Base-by-base conservation (phyloP, 2,888 invertebrate genomes). In the Phyllotreta cruciferae region DNA sequence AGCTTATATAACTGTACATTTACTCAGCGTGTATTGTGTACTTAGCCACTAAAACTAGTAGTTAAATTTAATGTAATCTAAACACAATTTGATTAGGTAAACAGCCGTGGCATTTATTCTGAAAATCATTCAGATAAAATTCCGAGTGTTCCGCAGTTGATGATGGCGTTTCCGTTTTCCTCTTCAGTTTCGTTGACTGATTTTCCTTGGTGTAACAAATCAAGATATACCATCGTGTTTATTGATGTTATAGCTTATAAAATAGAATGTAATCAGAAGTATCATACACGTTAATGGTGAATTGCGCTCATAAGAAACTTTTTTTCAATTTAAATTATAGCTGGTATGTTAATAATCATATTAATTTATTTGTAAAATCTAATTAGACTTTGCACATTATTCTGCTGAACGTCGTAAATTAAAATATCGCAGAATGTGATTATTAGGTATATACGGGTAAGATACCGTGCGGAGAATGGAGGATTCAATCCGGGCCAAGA, bases 401-500 rank as follows among this genome's bases (percentile, higher is more conserved):
- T 24, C 24, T 24, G 24, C 24, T 24, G 24, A 24, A 24, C 24
- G 4, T 24, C 24, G 4, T 50, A 50, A 50, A 52, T 56, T 64
- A 55, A 50, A 56, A 63, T 58, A 61, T 41, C 52, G 60, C 68
- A 45, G 57, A 69, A 71, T 69, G 66, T 66, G 70, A 72, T 71
- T 71, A 72, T 73, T 69, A 71, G 70, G 62, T 66, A 66, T 50
- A 50, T 24, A 24, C 9, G 50, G 36, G 50, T 50, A 10, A 50
- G 50, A 50, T 36, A n/a, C 50, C 34, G 4, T 5, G 50, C 47
- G 36, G 62, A 68, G 70, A 66, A 68, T 63, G 71, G 71, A 66
- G 72, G 72, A 74, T 76, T 75, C 76, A 75, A 75, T 77, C 75
- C 75, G 66, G 66, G 72, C 70, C 72, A 66, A 70, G 74, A 78